Evolutionary conservation across 2,797 vertebrate genomes (phyloP).

Genomic region (Coracias cyanogaster): DNA sequence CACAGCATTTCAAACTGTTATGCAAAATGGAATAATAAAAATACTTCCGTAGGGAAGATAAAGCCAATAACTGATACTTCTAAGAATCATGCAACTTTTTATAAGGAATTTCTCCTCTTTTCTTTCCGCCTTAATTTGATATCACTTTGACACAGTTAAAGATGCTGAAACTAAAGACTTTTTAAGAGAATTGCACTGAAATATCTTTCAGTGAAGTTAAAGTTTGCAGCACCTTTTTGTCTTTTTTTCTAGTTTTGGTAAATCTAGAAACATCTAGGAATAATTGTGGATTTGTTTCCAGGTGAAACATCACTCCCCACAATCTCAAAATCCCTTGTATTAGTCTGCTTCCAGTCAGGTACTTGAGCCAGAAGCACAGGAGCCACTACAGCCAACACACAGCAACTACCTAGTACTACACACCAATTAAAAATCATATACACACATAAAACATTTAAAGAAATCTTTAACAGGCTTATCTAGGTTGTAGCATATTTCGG

Average conservation of each 20-base stretch:
- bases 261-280: not conserved
- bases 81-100: not conserved
- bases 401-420: not conserved
- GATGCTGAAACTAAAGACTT: not conserved
- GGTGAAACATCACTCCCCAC: not conserved
- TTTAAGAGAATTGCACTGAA: not conserved
- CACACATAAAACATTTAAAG: not conserved
- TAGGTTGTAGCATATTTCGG: not conserved
- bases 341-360: not conserved
- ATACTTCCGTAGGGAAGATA: not conserved
- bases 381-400: not conserved
- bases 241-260: not conserved
- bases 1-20: not conserved
- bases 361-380: not conserved
- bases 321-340: not conserved
- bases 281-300: not conserved
- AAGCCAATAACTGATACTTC: not conserved
- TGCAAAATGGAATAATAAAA: not conserved
- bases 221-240: not conserved
- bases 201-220: not conserved
- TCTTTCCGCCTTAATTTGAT: not conserved
- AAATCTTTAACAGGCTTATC: not conserved
- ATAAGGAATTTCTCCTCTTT: not conserved
- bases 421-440: not conserved
- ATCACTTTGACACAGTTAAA: not conserved